Conservation (phyloP, 2,888 invertebrate genomes). For the Theretra japonica region DNA sequence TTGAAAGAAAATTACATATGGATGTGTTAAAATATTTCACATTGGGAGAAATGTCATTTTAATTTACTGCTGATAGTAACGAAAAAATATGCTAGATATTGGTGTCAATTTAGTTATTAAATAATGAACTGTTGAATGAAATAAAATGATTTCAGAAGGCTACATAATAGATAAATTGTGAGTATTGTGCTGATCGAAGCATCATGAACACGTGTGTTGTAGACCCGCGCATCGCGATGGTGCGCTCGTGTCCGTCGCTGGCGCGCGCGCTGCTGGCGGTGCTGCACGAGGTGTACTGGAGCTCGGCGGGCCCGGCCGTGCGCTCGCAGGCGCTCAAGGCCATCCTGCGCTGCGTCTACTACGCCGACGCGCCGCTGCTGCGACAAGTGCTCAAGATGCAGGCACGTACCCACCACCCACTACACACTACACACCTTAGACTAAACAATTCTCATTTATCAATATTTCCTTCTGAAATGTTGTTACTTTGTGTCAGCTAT, state of each 20-base stretch:
- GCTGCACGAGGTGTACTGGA: constrained; percentile 98
- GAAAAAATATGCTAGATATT: too few relatives aligned
- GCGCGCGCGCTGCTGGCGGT: constrained; percentile 95
- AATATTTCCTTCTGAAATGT: background rate
- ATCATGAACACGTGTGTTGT: constrained; percentile 20
- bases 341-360: constrained; percentile 97
- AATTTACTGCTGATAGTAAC: too few relatives aligned
- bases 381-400: constrained; percentile 88
- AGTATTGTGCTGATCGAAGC: background rate
- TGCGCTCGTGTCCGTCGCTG: constrained; percentile 78
- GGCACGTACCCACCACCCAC: constrained; percentile 48
- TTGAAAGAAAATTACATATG: too few relatives aligned
- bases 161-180: too few relatives aligned
- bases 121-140: background rate
- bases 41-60: too few relatives aligned
- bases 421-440: background rate
- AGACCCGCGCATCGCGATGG: constrained; percentile 79
- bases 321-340: constrained; percentile 98
- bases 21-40: too few relatives aligned
- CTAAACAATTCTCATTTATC: background rate
- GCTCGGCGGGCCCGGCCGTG: constrained; percentile 98
- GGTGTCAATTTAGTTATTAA: background rate
- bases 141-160: too few relatives aligned
- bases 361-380: constrained; percentile 94
- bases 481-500: too few relatives aligned